Evolutionary conservation across 2,888 invertebrate species (phyloP).

Genomic region (Bombylius discolor): DNA sequence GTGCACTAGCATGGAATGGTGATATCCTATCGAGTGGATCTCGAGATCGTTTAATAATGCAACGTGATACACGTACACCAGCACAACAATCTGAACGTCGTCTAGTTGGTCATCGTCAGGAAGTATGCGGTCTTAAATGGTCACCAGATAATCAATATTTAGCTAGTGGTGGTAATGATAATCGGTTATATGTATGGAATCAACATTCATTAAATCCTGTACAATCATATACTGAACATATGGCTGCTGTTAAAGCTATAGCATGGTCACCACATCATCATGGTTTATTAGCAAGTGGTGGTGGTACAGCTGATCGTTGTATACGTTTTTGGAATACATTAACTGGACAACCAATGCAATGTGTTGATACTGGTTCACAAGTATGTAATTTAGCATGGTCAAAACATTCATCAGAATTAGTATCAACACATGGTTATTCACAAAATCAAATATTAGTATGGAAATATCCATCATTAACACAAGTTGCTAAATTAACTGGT

Average conservation of each 20-base stretch:
- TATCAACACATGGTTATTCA: constrained; percentile 96
- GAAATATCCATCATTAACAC: constrained; percentile 95
- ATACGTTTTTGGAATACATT: constrained; percentile 98
- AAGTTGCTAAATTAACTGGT: constrained; percentile 93
- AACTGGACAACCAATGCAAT: constrained; percentile 96
- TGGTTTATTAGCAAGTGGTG: constrained; percentile 88
- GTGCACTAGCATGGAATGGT: constrained; percentile 95
- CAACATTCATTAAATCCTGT: constrained; percentile 77
- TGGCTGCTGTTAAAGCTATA: constrained; percentile 96
- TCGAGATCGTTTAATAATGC: constrained; percentile 82
- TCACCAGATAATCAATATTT: constrained; percentile 94
- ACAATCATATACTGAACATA: constrained; percentile 88
- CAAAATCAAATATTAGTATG: constrained; percentile 98
- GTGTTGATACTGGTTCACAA: constrained; percentile 94
- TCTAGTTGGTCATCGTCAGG: constrained; percentile 86
- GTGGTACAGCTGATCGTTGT: constrained; percentile 97
- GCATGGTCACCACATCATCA: constrained; percentile 99
- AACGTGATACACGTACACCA: constrained; percentile 85
- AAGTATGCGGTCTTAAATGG: constrained; percentile 97
- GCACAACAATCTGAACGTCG: constrained; percentile 61
- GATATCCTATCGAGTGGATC: constrained; percentile 92
- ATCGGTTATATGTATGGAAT: constrained; percentile 45
- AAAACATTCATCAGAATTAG: constrained; percentile 93
- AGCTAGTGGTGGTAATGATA: constrained; percentile 96
- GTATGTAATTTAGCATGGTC: constrained; percentile 99